phyloP scores from a whole-genome alignment of 2,797 vertebrate genomes.

The Lagorchestes hirsutus region DNA sequence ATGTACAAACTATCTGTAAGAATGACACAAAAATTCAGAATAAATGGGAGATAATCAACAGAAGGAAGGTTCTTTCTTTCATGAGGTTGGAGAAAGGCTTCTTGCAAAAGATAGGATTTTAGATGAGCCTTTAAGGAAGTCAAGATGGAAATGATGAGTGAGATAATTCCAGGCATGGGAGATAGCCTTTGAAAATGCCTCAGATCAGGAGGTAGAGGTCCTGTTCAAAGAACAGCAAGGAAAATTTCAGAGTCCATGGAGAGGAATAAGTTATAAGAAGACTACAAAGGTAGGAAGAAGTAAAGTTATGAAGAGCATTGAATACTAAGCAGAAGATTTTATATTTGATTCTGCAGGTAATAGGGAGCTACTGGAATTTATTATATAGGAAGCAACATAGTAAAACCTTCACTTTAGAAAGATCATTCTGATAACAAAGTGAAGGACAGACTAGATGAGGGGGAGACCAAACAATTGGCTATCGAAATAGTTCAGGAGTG shows the following conservation, averaged over 20 bases:
- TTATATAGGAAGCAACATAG: background rate
- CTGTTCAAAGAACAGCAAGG: background rate
- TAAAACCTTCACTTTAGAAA: background rate
- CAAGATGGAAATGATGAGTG: background rate
- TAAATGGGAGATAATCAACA: background rate
- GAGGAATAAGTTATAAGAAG: background rate
- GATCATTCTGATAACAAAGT: background rate
- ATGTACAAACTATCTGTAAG: background rate
- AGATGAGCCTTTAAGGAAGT: background rate
- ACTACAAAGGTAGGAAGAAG: background rate
- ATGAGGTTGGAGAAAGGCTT: background rate
- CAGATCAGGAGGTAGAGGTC: too few species aligned
- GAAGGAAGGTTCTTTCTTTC: background rate
- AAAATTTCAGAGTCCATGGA: background rate
- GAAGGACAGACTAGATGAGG: background rate
- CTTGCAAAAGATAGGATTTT: background rate
- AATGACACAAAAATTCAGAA: background rate
- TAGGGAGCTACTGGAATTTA: background rate
- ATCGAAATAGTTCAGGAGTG: background rate
- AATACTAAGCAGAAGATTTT: background rate
- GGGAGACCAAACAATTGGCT: background rate
- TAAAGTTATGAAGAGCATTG: background rate
- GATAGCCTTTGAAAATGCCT: too few species aligned
- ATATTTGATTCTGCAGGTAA: background rate
- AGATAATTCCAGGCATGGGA: background rate